Base-by-base conservation (phyloP, 1,140 invertebrate species). In the Antheraea mylitta region DNA sequence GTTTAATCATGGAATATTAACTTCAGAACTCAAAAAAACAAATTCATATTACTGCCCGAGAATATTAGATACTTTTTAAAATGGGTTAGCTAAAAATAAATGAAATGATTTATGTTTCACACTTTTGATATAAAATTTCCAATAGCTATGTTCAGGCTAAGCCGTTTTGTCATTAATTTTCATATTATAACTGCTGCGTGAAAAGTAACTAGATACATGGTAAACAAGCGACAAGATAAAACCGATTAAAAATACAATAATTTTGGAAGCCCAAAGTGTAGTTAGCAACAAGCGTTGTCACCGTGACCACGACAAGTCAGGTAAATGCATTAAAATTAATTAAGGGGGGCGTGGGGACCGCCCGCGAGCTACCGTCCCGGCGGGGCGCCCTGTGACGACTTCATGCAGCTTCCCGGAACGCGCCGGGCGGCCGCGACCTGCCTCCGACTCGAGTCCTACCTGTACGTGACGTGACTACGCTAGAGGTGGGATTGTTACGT, bases 321-420 rank as follows among this genome's bases (percentile, higher is more conserved):
- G 86, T 89, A 88, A 87, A 85, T 86, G 77, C 80, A 86, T 87
- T 86, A 80, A 89, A 89, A 89, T 89, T 91, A 91, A 91, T 91
- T 88, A 91, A 87, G 81, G 85, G 77, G 81, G 75, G 72, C 72
- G 68, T 68, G 75, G 85, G 75, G 87, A 90, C 87, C 88, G 86
- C 86, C 88, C 88, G 86, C 82, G 76, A 81, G 88, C 86, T 83
- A 86, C 82, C 78, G 82, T 80, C 82, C 73, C 83, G 77, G 72
- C 77, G 78, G 76, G 69, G 81, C 71, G 70, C 74, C 77, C 58
- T 74, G 82, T 89, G 86, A 89, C 88, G 84, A 85, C 87, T 90
- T 90, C 85, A 90, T 88, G 86, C 79, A 78, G 81, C 80, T 90
- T 90, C 87, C 86, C 73, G 77, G 88, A 89, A 90, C 77, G 61